Percentiles rank a stretch among this genome's conserved stretches.
Conservation (phyloP, 2,888 invertebrate species). For the Drosophila meridionalis region DNA sequence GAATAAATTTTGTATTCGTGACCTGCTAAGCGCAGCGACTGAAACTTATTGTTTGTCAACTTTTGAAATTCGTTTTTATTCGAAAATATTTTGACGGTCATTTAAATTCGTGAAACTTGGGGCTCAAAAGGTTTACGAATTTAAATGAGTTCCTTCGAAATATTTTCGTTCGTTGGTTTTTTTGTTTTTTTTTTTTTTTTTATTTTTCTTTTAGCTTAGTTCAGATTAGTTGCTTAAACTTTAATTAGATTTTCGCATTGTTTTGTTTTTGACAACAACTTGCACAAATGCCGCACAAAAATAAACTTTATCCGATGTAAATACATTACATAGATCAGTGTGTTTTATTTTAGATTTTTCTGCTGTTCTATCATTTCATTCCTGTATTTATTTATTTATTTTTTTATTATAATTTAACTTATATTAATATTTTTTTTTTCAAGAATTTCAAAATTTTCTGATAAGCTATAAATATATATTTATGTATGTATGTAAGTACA, state of each 20-base stretch:
- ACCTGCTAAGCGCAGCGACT: conserved; percentile 27
- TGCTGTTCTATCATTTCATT: background rate
- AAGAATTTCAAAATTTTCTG: conserved; percentile 14
- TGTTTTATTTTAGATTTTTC: background rate
- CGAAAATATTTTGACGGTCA: conserved; percentile 58
- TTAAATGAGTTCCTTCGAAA: conserved; percentile 73
- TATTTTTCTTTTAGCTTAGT: conserved; percentile 13
- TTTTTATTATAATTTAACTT: conserved; percentile 18
- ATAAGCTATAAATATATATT: conserved; percentile 6
- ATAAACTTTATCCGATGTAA: conserved; percentile 26
- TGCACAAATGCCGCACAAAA: conserved; percentile 43
- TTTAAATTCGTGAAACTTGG: conserved; percentile 84
- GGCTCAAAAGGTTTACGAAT: conserved; percentile 84
- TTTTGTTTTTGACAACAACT: conserved; percentile 30
- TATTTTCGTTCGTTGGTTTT: conserved; percentile 12
- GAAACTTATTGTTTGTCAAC: conserved; percentile 31
- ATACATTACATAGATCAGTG: conserved; percentile 14
- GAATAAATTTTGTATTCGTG: background rate
- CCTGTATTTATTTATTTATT: conserved; percentile 7
- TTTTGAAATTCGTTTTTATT: conserved; percentile 48
- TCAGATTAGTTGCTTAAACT: conserved; percentile 37
- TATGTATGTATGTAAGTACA: conserved; percentile 5
- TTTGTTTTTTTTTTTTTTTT: background rate
- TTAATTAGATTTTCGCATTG: conserved; percentile 28
- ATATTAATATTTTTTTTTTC: background rate